Evolutionary conservation across 1,140 invertebrate genomes (phyloP), one percentile per base, ranked within the genome.

Genomic region (Lordiphosa collinella): DNA sequence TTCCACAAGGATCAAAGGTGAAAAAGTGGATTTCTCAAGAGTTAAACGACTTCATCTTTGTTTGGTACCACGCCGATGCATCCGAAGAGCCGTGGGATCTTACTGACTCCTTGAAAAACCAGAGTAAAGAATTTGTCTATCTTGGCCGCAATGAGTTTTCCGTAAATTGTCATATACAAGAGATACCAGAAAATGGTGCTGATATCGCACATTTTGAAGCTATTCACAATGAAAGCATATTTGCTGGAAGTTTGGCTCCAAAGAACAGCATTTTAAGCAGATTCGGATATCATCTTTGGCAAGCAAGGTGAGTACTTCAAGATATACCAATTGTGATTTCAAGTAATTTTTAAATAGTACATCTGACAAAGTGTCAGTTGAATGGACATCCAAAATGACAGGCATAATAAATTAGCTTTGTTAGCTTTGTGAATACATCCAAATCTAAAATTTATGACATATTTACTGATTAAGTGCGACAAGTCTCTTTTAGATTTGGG

Each of bases 121-220:
- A 89, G 2, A 86, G 82, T 6, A 91, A 92, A 1, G 67, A 86
- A 4, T 96, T 93, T 92, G 87, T 88, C 2, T 96, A 93, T 76
- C 91, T 93, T 16, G 96, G 96, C 0, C 90, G 93, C 1, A 94
- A 94, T 62, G 94, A 96, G 65, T 96, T 95, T 79, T 89, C 92
- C 22, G 90, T 97, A 36, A 93, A 92, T 55, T 92, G 92, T 67
- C 94, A 95, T 68, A 92, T 94, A 66, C 93, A 97, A 94, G 96
- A 98, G 79, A 95, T 98, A 37, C 96, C 96, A 1, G 96, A 98
- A 89, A 98, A 98, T 74, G 96, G 96, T 0, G 95, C 96, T 0
- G 96, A 98, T 85, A 90, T 94, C 1, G 93, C 93, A 0, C 96
- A 98, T 86, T 90, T 98, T 8, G 91, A 91, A 46, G 91, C 93